Percentiles rank a stretch among this genome's conserved stretches.
Evolutionary conservation across 2,888 invertebrate species (phyloP).

Genomic region (Lasioglossum vierecki): DNA sequence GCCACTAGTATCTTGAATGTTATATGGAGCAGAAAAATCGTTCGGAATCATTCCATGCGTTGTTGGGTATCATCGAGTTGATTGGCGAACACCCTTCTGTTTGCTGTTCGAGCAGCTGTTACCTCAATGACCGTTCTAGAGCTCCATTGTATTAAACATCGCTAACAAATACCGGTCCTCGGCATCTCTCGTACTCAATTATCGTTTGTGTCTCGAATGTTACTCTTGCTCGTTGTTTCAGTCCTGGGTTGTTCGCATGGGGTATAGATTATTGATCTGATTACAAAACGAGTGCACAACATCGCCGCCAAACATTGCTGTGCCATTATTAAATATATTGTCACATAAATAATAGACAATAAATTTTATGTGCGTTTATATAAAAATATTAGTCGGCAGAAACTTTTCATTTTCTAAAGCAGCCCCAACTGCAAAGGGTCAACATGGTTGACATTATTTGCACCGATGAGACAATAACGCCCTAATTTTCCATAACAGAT

Average conservation of each 20-base stretch:
- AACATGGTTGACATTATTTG: no score
- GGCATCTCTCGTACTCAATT: neutral
- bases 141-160: neutral
- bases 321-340: no score
- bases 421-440: no score
- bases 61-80: conserved; percentile 5
- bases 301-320: no score
- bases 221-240: neutral
- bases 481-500: neutral
- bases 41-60: conserved; percentile 5
- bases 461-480: no score
- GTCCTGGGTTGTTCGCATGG: neutral
- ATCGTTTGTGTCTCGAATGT: neutral
- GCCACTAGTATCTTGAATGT: neutral
- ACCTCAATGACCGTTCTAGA: neutral
- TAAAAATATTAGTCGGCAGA: no score
- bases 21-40: conserved; percentile 18
- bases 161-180: neutral
- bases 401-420: no score
- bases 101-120: conserved; percentile 2
- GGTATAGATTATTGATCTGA: no score
- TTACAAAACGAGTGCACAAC: no score
- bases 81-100: conserved; percentile 7
- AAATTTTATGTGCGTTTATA: no score
- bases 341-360: no score